These are phyloP conservation scores for Acinonyx jubatus DNA, from an alignment of 2,113 vertebrate species.

Conservation along the genomic window DNA sequence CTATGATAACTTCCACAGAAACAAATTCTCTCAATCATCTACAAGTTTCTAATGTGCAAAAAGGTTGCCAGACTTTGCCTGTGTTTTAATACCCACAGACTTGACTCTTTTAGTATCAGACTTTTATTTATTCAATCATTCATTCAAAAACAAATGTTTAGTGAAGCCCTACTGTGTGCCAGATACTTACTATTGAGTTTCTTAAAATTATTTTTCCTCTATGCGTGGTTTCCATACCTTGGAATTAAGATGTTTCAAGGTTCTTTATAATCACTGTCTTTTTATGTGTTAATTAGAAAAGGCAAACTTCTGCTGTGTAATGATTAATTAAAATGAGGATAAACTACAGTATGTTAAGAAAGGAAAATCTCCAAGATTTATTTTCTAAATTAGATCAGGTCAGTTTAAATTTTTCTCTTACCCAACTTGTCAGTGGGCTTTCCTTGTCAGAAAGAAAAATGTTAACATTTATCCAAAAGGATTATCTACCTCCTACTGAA, in stretches of 20 bases:
- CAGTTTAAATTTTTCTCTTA: conserved; percentile 35
- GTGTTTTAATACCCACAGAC: background rate
- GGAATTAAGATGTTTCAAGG: background rate
- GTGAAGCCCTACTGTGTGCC: background rate
- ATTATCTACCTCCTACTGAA: conserved; percentile 12
- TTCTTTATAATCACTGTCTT: background rate
- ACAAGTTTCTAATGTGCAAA: background rate
- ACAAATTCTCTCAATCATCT: background rate
- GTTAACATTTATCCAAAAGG: conserved; percentile 28
- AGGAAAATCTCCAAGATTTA: conserved; percentile 29
- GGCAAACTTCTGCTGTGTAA: background rate
- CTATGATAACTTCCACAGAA: background rate
- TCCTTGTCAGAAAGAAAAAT: conserved; percentile 43
- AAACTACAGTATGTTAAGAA: conserved; percentile 35
- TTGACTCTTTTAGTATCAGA: background rate
- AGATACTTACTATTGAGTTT: background rate
- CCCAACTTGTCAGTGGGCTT: background rate
- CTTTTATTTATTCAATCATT: background rate
- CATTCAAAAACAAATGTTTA: background rate
- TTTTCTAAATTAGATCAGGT: conserved; percentile 39
- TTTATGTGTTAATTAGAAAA: conserved; percentile 57
- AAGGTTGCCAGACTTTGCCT: background rate
- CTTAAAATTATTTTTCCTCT: background rate
- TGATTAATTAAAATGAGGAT: conserved; percentile 23
- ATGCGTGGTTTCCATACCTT: background rate